Conservation (phyloP, 2,113 vertebrate genomes). For the Laticauda colubrina region DNA sequence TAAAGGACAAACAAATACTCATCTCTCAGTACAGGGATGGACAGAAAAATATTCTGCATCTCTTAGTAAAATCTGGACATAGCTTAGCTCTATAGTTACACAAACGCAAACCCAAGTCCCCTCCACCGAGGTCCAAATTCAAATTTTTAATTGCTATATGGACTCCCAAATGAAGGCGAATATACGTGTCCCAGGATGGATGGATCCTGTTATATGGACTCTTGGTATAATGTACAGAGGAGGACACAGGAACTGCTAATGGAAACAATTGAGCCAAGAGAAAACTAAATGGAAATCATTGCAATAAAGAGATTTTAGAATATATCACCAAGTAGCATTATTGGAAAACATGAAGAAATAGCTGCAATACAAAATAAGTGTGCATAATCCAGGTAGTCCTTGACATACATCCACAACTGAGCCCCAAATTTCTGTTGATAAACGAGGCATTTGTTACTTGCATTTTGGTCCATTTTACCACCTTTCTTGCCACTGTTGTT, state of each 20-base stretch:
- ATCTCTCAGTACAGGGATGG: background rate
- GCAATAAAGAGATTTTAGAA: background rate
- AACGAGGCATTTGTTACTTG: no score
- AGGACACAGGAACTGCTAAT: background rate
- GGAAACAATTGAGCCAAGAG: background rate
- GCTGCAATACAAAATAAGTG: background rate
- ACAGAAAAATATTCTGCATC: background rate
- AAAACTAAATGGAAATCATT: constrained; percentile 6
- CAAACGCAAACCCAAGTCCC: background rate
- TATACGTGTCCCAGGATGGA: no score
- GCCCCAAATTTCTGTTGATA: no score
- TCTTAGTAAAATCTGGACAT: background rate
- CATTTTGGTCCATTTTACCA: no score
- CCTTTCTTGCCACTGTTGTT: no score
- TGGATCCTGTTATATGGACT: background rate
- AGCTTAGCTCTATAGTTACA: background rate
- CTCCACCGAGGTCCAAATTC: background rate
- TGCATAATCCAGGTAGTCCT: background rate
- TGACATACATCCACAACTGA: no score
- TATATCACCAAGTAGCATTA: background rate
- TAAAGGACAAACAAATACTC: background rate
- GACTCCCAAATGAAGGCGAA: background rate
- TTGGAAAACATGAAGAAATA: background rate
- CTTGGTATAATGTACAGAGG: background rate
- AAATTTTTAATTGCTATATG: background rate